Base-by-base conservation (phyloP, 1,140 invertebrate species). In the Drosophila mayri region DNA sequence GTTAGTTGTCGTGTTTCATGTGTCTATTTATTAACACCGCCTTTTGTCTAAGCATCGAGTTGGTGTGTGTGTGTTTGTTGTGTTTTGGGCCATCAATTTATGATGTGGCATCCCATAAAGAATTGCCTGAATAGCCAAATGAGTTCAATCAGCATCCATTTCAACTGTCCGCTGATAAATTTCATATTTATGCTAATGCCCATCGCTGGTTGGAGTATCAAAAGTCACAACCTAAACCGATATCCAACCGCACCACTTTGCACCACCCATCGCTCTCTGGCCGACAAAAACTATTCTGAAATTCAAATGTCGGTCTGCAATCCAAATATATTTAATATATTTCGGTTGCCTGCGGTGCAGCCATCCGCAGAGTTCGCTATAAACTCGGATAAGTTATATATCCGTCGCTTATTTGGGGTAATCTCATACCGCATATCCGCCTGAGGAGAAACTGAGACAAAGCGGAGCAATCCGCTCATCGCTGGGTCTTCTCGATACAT, bases 1-100 rank as follows among this genome's bases (percentile, higher is more conserved):
- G 85, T 90, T 90, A 90, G 85, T 90, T 90, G 85, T 90, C 81
- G 85, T 90, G 85, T 90, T 87, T 87, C 84, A 87, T 88, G 80
- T 79, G 68, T 87, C 78, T 72, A 90, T 90, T 90, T 90, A 90
- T 90, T 90, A 90, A 85, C 83, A 81, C 85, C 68, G 85, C 81
- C 86, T 79, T 84, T 90, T 90, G 85, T 90, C 80, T 81, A 65
- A 76, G 64, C 61, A 46, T 46, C 49, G 10, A 38, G 47, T 54
- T 6, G 20, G 16, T 32, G 2, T n/a, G 0, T 10, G 47, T 28
- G 28, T 30, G 28, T 30, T 30, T 35, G 32, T 49, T 68, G 64
- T 52, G 62, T 25, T 55, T 38, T 55, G 52, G 52, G 52, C 52
- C 71, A 50, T 88, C 43, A 71, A 68, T 78, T 62, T 88, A 76